Evolutionary conservation across 1,140 invertebrate species (phyloP).

Genomic region (Dendroctonus valens): DNA sequence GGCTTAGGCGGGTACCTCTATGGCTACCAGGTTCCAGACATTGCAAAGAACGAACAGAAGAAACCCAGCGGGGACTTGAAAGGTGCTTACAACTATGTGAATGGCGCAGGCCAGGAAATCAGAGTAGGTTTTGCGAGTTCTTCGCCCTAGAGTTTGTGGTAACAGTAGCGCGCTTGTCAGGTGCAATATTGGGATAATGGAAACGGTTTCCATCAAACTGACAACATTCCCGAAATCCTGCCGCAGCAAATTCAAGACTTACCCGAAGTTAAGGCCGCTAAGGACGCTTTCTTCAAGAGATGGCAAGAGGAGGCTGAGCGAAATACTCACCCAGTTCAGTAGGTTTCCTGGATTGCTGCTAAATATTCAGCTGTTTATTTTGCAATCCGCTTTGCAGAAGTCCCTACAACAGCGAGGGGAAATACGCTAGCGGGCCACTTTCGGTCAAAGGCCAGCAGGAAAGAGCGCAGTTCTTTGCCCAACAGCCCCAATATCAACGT

Average conservation of each 20-base stretch:
- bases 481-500: conserved; percentile 13
- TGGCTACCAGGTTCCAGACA: conserved; percentile 63
- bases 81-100: conserved; percentile 56
- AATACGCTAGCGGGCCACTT: conserved; percentile 38
- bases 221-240: conserved; percentile 61
- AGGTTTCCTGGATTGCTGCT: conserved; percentile 24
- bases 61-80: conserved; percentile 53
- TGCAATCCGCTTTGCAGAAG: conserved; percentile 21
- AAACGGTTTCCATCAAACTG: conserved; percentile 65
- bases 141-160: neutral
- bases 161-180: conserved; percentile 25
- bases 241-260: conserved; percentile 59
- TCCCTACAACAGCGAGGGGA: conserved; percentile 39
- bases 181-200: conserved; percentile 64
- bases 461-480: conserved; percentile 27
- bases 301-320: conserved; percentile 63
- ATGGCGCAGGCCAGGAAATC: conserved; percentile 53
- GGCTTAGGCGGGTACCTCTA: conserved; percentile 61
- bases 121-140: conserved; percentile 46
- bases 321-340: conserved; percentile 44
- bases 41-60: conserved; percentile 60
- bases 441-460: conserved; percentile 35
- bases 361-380: neutral
- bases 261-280: conserved; percentile 59
- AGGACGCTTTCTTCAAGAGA: conserved; percentile 60